These are phyloP conservation scores for Piprites chloris DNA, from an alignment of 2,113 vertebrate genomes.

Conservation along the genomic window DNA sequence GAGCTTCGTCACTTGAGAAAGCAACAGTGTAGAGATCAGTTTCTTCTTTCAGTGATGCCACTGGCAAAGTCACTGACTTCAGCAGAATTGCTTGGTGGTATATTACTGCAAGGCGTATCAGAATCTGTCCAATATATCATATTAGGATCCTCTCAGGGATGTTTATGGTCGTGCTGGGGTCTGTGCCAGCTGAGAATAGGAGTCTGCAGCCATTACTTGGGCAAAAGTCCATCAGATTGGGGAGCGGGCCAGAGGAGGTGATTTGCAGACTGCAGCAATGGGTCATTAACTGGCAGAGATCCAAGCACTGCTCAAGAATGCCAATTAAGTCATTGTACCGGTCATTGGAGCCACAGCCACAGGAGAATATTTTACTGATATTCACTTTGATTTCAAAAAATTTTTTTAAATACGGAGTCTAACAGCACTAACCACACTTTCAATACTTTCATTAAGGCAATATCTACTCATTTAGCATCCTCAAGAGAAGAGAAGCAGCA, in stretches of 20 bases:
- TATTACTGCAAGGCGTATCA: neutral
- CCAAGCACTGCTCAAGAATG: slow-evolving; percentile 29
- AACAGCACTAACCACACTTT: slow-evolving; percentile 18
- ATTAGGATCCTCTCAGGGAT: slow-evolving; percentile 24
- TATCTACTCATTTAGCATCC: neutral
- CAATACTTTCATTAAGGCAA: neutral
- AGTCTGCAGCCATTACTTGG: slow-evolving; percentile 23
- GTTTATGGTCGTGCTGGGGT: slow-evolving; percentile 19
- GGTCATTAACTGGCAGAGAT: slow-evolving; percentile 41
- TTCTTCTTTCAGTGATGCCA: neutral
- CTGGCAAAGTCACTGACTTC: slow-evolving; percentile 1
- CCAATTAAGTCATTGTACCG: slow-evolving; percentile 11
- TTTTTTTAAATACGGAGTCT: neutral
- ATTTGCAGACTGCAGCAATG: slow-evolving; percentile 27
- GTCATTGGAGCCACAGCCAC: neutral
- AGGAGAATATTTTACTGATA: neutral
- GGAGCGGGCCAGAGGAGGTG: neutral
- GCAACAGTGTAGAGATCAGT: neutral
- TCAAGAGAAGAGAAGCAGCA: neutral
- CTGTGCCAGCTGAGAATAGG: neutral
- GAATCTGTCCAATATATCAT: slow-evolving; percentile 8
- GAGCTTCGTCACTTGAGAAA: neutral
- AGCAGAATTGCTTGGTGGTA: neutral
- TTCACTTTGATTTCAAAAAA: neutral
- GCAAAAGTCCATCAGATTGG: slow-evolving; percentile 22